Conservation (phyloP, 2,113 vertebrate genomes). For the Vulpes vulpes region DNA sequence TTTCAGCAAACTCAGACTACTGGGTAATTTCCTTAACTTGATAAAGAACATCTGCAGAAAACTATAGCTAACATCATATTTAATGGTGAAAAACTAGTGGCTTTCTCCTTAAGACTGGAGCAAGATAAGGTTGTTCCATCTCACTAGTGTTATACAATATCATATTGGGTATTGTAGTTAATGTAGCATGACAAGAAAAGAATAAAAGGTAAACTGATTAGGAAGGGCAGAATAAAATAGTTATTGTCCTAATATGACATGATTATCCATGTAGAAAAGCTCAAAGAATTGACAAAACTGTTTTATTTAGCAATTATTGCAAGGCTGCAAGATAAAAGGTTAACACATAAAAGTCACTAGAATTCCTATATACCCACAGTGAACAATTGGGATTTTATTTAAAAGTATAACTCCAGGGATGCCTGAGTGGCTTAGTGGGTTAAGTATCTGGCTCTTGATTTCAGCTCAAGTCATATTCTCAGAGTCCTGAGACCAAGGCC, state of each 20-base stretch:
- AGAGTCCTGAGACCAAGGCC: background rate
- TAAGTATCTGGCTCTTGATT: background rate
- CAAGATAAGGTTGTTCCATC: background rate
- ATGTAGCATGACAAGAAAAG: background rate
- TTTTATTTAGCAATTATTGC: background rate
- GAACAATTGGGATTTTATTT: background rate
- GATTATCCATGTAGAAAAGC: background rate
- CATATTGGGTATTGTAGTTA: background rate
- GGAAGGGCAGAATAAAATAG: background rate
- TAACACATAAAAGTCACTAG: background rate
- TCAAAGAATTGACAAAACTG: background rate
- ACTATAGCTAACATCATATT: background rate
- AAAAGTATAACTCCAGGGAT: background rate
- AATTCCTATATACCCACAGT: background rate
- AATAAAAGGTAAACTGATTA: background rate
- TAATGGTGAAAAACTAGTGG: background rate
- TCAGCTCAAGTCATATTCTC: background rate
- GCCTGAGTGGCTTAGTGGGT: background rate
- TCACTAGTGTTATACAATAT: background rate
- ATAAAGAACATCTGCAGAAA: background rate
- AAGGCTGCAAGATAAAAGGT: background rate
- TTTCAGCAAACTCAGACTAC: background rate
- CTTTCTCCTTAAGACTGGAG: background rate
- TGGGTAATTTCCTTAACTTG: background rate
- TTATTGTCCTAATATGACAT: background rate